A percentile compares a stretch with the other conserved stretches of the same genome.
phyloP scores from a whole-genome alignment of 2,113 vertebrate species.

The Meleagris gallopavo region DNA sequence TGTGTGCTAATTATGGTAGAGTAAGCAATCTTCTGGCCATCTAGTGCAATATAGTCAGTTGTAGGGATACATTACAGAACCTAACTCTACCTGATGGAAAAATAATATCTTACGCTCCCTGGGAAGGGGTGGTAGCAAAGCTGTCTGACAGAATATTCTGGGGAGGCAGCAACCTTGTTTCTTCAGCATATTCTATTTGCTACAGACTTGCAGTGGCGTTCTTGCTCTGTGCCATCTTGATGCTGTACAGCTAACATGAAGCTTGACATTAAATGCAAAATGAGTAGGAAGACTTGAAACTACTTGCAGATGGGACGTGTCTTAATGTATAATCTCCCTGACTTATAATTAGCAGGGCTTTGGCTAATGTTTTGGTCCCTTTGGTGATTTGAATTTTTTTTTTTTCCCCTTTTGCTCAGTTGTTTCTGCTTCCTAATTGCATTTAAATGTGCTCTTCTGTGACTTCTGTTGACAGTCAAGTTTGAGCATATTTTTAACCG shows the following conservation, averaged over 20 bases:
- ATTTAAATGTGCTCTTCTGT: not conserved
- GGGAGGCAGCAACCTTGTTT: not conserved
- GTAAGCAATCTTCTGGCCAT: not conserved
- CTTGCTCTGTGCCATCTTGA: not conserved
- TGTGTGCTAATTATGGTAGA: not conserved
- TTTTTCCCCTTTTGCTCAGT: not conserved
- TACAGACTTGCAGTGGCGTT: not conserved
- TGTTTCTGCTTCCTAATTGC: not conserved
- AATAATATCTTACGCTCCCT: not conserved
- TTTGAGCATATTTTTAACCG: not conserved
- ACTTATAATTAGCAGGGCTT: not conserved
- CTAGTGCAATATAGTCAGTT: not conserved
- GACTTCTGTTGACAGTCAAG: not conserved
- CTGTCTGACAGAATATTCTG: not conserved
- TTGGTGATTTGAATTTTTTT: not conserved
- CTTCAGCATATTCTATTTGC: not conserved
- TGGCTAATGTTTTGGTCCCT: not conserved
- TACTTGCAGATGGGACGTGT: not conserved
- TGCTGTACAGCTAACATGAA: not conserved
- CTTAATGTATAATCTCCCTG: not conserved
- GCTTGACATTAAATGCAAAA: not conserved
- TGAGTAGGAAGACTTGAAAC: not conserved
- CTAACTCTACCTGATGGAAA: not conserved
- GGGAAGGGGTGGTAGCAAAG: constrained; percentile 11
- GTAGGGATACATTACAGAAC: not conserved